Evolutionary conservation across 2,797 vertebrate genomes (phyloP).

Genomic region (Arctocebus calabarensis): DNA sequence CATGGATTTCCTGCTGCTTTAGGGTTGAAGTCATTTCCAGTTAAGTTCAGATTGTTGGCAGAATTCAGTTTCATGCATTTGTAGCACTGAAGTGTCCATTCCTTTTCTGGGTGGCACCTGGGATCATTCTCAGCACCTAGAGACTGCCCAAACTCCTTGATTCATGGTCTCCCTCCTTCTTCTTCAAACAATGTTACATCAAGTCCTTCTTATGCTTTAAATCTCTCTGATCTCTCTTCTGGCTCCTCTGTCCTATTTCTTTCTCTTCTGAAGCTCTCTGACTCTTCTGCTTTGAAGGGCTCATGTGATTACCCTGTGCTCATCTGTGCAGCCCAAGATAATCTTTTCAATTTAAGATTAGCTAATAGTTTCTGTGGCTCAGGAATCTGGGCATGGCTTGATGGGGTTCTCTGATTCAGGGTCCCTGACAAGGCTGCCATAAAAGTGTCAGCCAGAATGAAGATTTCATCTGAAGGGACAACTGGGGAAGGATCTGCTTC

Average conservation of each 20-base stretch:
- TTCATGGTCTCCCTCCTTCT: neutral
- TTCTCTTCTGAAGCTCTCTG: neutral
- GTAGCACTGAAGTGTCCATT: neutral
- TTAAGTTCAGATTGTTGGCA: neutral
- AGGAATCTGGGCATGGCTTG: no score
- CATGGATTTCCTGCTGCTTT: neutral
- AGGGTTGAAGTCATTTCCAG: neutral
- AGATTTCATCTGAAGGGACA: no score
- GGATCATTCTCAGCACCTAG: neutral
- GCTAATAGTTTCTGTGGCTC: neutral
- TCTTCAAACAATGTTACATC: neutral
- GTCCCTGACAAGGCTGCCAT: no score
- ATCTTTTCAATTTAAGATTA: neutral
- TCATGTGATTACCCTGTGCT: neutral
- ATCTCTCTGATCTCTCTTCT: neutral
- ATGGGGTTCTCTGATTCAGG: no score
- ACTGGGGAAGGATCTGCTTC: neutral
- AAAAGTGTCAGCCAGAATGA: no score
- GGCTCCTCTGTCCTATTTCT: neutral
- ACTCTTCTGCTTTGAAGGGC: neutral
- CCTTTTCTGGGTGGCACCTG: neutral
- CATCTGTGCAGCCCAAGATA: neutral
- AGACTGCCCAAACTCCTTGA: neutral
- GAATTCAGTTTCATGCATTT: neutral
- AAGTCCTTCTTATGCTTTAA: neutral